A percentile compares a stretch with the other conserved stretches of the same genome.
These are phyloP conservation scores for Polydrusus pterygomalis DNA, from an alignment of 2,888 invertebrate genomes.

Conservation along the genomic window DNA sequence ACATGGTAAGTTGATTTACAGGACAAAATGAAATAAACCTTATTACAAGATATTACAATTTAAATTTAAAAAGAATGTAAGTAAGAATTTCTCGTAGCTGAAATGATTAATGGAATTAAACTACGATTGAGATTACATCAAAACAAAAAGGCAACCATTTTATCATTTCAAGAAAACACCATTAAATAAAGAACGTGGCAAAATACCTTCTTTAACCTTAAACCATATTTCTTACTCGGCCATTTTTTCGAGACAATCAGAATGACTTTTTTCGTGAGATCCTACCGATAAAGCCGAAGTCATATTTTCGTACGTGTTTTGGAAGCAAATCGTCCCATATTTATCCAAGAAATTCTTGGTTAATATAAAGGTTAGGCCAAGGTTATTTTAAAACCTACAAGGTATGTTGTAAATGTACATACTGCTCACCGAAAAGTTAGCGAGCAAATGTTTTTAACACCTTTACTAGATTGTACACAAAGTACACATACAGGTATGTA, in stretches of 20 bases:
- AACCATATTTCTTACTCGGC: slow-evolving; percentile 26
- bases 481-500: too few species aligned
- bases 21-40: too few species aligned
- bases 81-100: too few species aligned
- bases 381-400: slow-evolving; percentile 23
- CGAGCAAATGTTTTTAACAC: too few species aligned
- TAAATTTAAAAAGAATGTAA: too few species aligned
- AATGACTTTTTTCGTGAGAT: slow-evolving; percentile 42
- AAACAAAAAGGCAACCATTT: neutral
- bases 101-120: neutral
- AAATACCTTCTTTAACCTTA: slow-evolving; percentile 9
- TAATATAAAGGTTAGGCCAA: slow-evolving; percentile 38
- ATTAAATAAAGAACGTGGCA: slow-evolving; percentile 13
- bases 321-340: slow-evolving; percentile 41
- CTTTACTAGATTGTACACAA: too few species aligned
- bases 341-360: slow-evolving; percentile 43
- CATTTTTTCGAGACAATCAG: slow-evolving; percentile 29
- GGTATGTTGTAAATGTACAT: too few species aligned
- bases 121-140: neutral
- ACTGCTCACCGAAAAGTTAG: too few species aligned
- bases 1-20: too few species aligned
- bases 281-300: slow-evolving; percentile 18
- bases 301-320: slow-evolving; percentile 42
- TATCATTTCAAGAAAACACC: slow-evolving; percentile 9
- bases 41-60: too few species aligned